Evolutionary conservation across 2,888 invertebrate species (phyloP), one percentile per base, ranked within the genome.

Genomic region (Scaptomyza reducta): DNA sequence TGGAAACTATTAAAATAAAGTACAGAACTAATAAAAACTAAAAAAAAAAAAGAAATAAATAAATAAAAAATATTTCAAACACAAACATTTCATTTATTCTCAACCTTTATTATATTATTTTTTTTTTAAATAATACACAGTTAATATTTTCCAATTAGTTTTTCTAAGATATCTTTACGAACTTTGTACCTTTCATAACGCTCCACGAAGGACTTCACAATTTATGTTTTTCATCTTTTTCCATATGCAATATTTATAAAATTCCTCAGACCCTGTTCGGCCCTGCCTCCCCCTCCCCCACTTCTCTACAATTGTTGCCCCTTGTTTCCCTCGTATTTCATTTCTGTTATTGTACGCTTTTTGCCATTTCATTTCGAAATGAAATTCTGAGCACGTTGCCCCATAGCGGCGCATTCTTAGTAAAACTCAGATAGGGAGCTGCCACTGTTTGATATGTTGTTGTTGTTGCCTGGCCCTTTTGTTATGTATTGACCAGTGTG

Each of bases 371-470:
- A 79, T 79, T 79, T 79, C 56, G 55, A 77, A 88, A 87, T 88
- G 66, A 75, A 88, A 88, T 87, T 88, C 87, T 73, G 66, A 56
- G 75, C 84, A 88, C 83, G 84, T 77, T 82, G 68, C 58, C 63
- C 63, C 73, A 70, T 72, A 69, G 69, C 71, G 58, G 50, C 46
- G 59, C 56, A 54, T 49, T 77, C 67, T 59, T 57, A 51, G 65
- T 58, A 54, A 59, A 33, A 31, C 6, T 22, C 31, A 56, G 56
- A 16, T 22, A 27, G 31, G 31, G 31, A 55, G 44, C 31, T 51
- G 66, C 63, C 80, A 57, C 70, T 54, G 69, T 57, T 64, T 61
- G 57, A 54, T 60, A n/a, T 56, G 29, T 54, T 55, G 7, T 44
- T 73, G n/a, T 40, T 60, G 51, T 50, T 59, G 27, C 31, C 29